These are phyloP conservation scores for Matsumyia berberina DNA, from an alignment of 2,888 invertebrate genomes.

Conservation along the genomic window DNA sequence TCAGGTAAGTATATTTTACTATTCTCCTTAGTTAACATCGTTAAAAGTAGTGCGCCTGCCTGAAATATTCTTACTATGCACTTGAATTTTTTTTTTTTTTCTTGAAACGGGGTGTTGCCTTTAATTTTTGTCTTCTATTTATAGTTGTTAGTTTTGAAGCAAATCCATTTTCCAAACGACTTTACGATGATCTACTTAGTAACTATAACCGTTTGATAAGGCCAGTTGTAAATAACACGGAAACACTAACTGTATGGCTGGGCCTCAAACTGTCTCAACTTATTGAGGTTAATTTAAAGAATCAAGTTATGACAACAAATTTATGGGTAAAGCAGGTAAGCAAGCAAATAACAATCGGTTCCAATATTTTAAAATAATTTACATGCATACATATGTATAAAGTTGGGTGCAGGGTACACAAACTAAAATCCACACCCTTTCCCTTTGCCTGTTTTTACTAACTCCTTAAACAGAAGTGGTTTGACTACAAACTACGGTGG, in stretches of 20 bases:
- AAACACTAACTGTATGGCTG: slow-evolving; percentile 95
- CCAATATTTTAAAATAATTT: too few species aligned
- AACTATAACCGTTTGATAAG: slow-evolving; percentile 98
- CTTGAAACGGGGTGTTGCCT: not conserved
- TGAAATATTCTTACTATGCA: not conserved
- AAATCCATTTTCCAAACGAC: slow-evolving; percentile 96
- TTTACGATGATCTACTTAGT: slow-evolving; percentile 97
- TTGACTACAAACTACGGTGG: slow-evolving; percentile 95
- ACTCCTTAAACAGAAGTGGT: slow-evolving; percentile 90
- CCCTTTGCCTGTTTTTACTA: not conserved
- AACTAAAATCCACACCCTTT: not conserved
- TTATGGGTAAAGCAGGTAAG: slow-evolving; percentile 95
- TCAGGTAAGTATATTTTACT: slow-evolving; percentile 44
- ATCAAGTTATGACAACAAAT: slow-evolving; percentile 97
- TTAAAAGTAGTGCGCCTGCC: slow-evolving; percentile 31
- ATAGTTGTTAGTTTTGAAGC: slow-evolving; percentile 87
- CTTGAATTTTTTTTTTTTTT: slow-evolving; percentile 15
- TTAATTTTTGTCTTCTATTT: slow-evolving; percentile 18
- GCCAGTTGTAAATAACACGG: slow-evolving; percentile 96
- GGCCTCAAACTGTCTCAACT: slow-evolving; percentile 95
- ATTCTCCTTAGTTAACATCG: not conserved
- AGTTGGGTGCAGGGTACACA: not conserved
- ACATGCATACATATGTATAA: not conserved
- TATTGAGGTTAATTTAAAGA: slow-evolving; percentile 96
- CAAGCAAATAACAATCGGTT: not conserved